Conservation (phyloP, 2,888 invertebrate species). For the Papilio demoleus region DNA sequence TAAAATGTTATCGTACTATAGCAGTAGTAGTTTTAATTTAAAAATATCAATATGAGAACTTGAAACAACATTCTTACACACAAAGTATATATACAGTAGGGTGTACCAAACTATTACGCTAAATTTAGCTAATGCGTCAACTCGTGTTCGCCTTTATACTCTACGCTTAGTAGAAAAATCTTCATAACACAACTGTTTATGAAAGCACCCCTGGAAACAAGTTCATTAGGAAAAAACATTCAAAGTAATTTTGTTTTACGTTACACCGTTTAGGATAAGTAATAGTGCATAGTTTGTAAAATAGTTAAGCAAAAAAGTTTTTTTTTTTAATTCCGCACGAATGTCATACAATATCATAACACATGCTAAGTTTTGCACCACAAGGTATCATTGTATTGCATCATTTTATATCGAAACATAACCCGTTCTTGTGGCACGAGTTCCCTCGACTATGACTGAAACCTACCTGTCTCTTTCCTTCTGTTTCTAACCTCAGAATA, state of each 20-base stretch:
- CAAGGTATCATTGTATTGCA: conserved; percentile 2
- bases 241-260: too few species aligned
- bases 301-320: too few species aligned
- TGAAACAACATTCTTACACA: background rate
- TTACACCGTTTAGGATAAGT: too few species aligned
- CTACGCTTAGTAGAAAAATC: conserved; percentile 9
- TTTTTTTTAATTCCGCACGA: too few species aligned
- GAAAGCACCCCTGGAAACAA: background rate
- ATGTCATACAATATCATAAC: too few species aligned
- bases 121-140: conserved; percentile 39
- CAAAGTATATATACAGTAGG: background rate
- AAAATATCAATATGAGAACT: too few species aligned
- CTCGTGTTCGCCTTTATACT: conserved; percentile 19
- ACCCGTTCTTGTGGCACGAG: conserved; percentile 26
- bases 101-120: conserved; percentile 25
- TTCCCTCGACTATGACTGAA: conserved; percentile 19
- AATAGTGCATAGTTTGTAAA: too few species aligned
- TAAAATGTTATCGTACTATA: too few species aligned
- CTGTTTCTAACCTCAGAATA: conserved; percentile 8
- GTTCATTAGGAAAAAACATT: background rate
- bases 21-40: background rate
- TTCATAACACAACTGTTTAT: conserved; percentile 21
- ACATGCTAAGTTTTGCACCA: background rate
- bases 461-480: conserved; percentile 6
- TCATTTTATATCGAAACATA: conserved; percentile 13